phyloP scores from a whole-genome alignment of 2,888 invertebrate genomes.

The Odontothrips loti region DNA sequence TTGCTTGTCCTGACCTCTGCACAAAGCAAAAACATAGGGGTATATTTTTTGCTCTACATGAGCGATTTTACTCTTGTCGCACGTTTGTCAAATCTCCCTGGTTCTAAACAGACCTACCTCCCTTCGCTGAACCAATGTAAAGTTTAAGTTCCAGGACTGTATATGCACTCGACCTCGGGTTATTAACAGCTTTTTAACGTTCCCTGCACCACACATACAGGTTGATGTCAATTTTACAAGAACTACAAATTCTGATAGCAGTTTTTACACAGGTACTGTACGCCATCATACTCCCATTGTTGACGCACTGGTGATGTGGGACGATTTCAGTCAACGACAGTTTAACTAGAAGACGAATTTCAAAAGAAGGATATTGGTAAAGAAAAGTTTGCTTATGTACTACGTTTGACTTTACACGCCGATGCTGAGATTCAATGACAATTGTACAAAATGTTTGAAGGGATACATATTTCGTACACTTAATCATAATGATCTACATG shows the following conservation, averaged over 20 bases:
- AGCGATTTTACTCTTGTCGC: too few species aligned
- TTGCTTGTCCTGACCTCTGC: too few species aligned
- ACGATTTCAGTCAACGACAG: constrained; percentile 17
- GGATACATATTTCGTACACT: too few species aligned
- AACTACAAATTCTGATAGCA: background rate
- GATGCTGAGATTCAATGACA: background rate
- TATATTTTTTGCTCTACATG: too few species aligned
- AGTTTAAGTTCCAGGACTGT: too few species aligned
- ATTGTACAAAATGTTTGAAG: background rate
- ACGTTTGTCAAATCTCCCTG: too few species aligned
- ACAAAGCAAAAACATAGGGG: too few species aligned
- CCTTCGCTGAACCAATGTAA: too few species aligned
- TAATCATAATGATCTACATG: too few species aligned
- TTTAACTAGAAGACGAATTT: background rate
- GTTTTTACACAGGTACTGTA: background rate
- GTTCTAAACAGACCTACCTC: too few species aligned
- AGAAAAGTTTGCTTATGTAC: background rate
- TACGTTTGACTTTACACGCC: background rate
- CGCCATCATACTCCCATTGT: background rate
- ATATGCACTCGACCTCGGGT: background rate
- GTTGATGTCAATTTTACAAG: background rate
- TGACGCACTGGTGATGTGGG: background rate
- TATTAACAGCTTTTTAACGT: background rate
- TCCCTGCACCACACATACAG: constrained; percentile 6
- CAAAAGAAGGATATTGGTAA: background rate